Evolutionary conservation across 2,888 invertebrate species (phyloP).

Genomic region (Ctenicera cuprea): DNA sequence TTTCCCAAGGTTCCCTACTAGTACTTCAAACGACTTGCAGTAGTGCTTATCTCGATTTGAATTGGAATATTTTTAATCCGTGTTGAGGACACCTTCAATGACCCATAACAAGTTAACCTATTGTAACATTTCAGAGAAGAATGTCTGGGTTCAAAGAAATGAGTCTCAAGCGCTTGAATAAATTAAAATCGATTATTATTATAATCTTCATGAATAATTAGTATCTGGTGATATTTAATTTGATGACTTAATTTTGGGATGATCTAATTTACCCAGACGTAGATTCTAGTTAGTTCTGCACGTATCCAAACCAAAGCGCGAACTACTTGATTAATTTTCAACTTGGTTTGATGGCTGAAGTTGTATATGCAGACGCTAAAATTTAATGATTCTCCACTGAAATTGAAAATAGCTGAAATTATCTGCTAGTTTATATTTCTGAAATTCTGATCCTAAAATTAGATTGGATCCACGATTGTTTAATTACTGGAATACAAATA

Average conservation of each 20-base stretch:
- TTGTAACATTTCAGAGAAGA: neutral
- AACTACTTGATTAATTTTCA: neutral
- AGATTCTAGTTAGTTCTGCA: neutral
- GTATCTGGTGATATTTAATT: neutral
- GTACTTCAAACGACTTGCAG: constrained; percentile 2
- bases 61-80: constrained; percentile 15
- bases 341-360: neutral
- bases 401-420: no score
- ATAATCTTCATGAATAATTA: no score
- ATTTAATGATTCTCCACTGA: no score
- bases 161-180: no score
- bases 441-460: no score
- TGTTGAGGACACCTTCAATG: constrained; percentile 5
- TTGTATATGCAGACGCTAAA: no score
- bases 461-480: no score
- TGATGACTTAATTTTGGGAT: neutral
- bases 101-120: constrained; percentile 3
- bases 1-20: constrained; percentile 15
- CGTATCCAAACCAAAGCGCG: neutral
- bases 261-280: neutral
- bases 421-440: no score
- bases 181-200: no score
- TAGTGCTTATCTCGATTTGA: neutral
- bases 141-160: no score
- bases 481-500: no score